Conservation (phyloP, 1,140 invertebrate genomes). For the Ephestia elutella region DNA sequence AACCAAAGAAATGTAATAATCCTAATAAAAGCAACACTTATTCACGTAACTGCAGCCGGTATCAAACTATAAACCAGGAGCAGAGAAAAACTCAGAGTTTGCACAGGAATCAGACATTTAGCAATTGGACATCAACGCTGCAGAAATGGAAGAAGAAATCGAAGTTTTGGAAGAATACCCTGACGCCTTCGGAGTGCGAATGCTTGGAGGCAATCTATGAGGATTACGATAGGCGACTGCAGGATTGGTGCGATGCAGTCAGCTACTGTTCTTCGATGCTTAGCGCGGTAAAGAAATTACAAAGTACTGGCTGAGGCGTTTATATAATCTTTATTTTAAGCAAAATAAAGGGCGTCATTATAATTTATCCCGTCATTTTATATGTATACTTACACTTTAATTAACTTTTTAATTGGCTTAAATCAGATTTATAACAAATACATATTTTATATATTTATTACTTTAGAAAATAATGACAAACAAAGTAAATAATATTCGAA, state of each 20-base stretch:
- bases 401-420: too few species aligned
- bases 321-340: too few species aligned
- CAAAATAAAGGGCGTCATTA: too few species aligned
- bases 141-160: slow-evolving; percentile 47
- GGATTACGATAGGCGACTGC: slow-evolving; percentile 65
- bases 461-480: too few species aligned
- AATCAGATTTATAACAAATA: too few species aligned
- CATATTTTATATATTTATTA: too few species aligned
- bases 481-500: too few species aligned
- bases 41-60: slow-evolving; percentile 30
- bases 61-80: slow-evolving; percentile 21
- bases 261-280: slow-evolving; percentile 54
- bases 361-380: too few species aligned
- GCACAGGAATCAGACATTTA: slow-evolving; percentile 34
- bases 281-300: slow-evolving; percentile 38
- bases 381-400: too few species aligned
- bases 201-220: slow-evolving; percentile 66
- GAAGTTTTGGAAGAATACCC: slow-evolving; percentile 40
- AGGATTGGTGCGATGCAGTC: slow-evolving; percentile 68
- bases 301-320: neutral
- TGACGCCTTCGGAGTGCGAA: slow-evolving; percentile 47
- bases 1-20: slow-evolving; percentile 26
- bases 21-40: slow-evolving; percentile 30
- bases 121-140: slow-evolving; percentile 47
- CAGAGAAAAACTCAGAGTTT: slow-evolving; percentile 40